Base-by-base conservation (phyloP, 2,797 vertebrate species). In the Betta splendens region DNA sequence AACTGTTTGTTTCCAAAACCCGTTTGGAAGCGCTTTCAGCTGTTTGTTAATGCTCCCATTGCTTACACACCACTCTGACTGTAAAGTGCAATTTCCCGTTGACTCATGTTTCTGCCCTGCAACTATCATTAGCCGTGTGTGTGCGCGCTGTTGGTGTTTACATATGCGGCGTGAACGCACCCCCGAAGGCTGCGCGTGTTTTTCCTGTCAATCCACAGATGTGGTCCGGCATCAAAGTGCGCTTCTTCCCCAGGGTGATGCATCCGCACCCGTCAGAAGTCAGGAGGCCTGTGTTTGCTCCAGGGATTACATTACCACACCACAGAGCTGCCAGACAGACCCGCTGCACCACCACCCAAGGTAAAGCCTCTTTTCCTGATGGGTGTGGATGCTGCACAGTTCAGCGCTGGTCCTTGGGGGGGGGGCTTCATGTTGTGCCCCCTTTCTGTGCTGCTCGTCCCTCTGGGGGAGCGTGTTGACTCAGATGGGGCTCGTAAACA, bases 401-500 rank as follows among this genome's bases (percentile, higher is more conserved):
- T 37, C 32, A 51, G 38, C 38, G 16, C 3, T 43, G 80, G 51
- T 63, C 17, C 28, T n/a, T n/a, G n/a, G n/a, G n/a, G n/a, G n/a
- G 8, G 54, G 25, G 69, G 39, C 68, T 63, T 52, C 83, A 64
- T 42, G 53, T 67, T 72, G 66, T 72, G 60, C 23, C 12, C 54
- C 69, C 68, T 79, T 53, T 77, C 52, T 75, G 85, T 69, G 54
- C 69, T 63, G 28, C 83, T 81, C 15, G 32, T 78, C 72, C 80
- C 74, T 78, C 55, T 72, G 58, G 15, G 83, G 80, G 83, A 73
- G 75, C 76, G 77, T 94, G 91, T 94, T 94, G 92, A 94, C 87
- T 93, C 92, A 92, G 92, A 92, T 92, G 92, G 89, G 85, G 85
- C 58, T 69, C 87, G 91, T 86, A 93, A 93, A 94, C 89, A 90